Evolutionary conservation across 1,140 invertebrate genomes (phyloP), one percentile per base, ranked within the genome.

Genomic region (Pseudomyrmex sp.): DNA sequence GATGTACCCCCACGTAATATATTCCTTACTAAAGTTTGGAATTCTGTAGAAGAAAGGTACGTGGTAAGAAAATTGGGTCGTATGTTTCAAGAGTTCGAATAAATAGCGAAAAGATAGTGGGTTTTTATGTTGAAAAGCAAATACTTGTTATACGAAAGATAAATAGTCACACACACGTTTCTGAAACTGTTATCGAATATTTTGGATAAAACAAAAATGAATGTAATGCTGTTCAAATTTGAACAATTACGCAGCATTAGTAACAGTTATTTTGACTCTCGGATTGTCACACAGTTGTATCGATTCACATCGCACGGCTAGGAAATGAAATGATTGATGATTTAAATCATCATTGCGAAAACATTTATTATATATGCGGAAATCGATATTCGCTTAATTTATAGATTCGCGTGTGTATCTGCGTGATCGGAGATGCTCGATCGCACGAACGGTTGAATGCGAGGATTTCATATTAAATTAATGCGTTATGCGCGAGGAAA

Each of bases 401-500:
- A 77, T 77, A 48, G 4, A 68, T 77, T 52, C 48, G 35, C 62
- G 50, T 52, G 35, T 35, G n/a, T 66, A 76, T 54, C 74, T 20
- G 12, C 20, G 26, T 9, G 35, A 77, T 77, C 62, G 26, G 62
- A 52, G 62, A 66, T 1, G 46, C 20, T 66, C n/a, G 26, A 76
- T 76, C 74, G 61, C 61, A 52, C 13, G 26, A n/a, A 18, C 26
- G 7, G 9, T 35, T 35, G 35, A 35, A 66, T 5, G 48, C 62
- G 61, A 52, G 61, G 12, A 77, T 77, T 77, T 77, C 35, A 68
- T 77, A 68, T 77, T 77, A 68, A 68, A 68, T 77, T 68, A 77
- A 68, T 68, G 48, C 48, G 18, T 12, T 48, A 50, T n/a, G 9
- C 23, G 44, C 23, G 44, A 65, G 13, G 12, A 26, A 76, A 76